Evolutionary conservation across 2,797 vertebrate species (phyloP).

Genomic region (Orientallactaga sibirica): DNA sequence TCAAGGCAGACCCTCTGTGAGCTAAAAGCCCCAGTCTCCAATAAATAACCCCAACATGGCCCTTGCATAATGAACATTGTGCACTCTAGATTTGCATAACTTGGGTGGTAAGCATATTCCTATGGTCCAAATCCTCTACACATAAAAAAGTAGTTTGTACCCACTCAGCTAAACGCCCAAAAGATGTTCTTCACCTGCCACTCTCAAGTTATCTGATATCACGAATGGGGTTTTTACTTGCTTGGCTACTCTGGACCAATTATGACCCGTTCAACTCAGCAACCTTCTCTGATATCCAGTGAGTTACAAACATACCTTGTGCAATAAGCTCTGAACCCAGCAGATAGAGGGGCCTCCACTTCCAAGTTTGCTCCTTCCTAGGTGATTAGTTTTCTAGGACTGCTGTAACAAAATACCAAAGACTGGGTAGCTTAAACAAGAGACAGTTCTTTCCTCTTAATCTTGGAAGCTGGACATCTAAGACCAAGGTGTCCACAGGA

Average conservation of each 20-base stretch:
- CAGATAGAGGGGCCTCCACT: not conserved
- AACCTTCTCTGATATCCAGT: not conserved
- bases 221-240: not conserved
- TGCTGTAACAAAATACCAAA: not conserved
- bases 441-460: not conserved
- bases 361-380: not conserved
- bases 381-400: not conserved
- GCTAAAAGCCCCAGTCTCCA: accelerated
- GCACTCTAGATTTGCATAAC: not conserved
- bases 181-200: not conserved
- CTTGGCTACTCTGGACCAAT: not conserved
- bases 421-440: not conserved
- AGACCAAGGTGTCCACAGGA: not conserved
- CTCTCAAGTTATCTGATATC: not conserved
- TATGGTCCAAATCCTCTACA: not conserved
- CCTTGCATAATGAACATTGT: accelerated
- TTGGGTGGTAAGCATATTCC: not conserved
- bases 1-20: not conserved
- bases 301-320: too few species aligned
- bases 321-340: not conserved
- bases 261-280: not conserved
- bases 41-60: not conserved
- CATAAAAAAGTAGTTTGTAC: not conserved
- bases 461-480: not conserved
- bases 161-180: not conserved